These are phyloP conservation scores for Eupithecia inturbata DNA, from an alignment of 2,888 invertebrate genomes.

Conservation along the genomic window DNA sequence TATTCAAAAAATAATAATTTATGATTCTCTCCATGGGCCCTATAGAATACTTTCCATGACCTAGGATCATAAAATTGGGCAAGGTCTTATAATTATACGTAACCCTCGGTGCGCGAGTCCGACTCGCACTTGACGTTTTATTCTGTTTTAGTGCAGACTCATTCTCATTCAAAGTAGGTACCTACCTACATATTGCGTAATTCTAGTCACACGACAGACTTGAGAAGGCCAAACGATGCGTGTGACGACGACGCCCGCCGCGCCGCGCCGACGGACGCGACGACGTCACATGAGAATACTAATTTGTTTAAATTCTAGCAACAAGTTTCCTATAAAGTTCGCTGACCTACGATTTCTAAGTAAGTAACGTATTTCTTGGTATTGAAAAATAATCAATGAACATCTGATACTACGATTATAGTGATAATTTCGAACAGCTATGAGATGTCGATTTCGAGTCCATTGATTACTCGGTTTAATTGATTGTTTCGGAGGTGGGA, in stretches of 20 bases:
- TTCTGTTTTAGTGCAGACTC: too few species aligned
- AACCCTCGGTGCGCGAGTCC: too few species aligned
- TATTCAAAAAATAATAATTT: too few species aligned
- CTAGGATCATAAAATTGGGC: too few species aligned
- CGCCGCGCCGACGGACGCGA: too few species aligned
- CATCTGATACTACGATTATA: neutral
- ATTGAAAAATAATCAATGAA: neutral
- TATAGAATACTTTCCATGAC: too few species aligned
- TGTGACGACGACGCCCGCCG: too few species aligned
- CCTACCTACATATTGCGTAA: neutral
- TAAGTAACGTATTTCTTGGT: neutral
- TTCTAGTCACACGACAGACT: neutral
- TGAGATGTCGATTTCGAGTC: too few species aligned
- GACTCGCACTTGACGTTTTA: neutral
- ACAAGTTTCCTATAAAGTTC: slow-evolving; percentile 8
- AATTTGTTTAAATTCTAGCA: slow-evolving; percentile 1
- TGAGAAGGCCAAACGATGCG: neutral
- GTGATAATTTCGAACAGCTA: neutral
- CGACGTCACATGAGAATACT: neutral
- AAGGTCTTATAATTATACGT: too few species aligned
- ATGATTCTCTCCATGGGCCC: too few species aligned
- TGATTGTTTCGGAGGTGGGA: too few species aligned
- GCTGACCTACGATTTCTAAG: neutral
- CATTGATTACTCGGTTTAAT: too few species aligned
- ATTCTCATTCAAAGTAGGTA: neutral